Evolutionary conservation across 1,140 invertebrate genomes (phyloP).

Genomic region (Macrosteles quadrilineatus): DNA sequence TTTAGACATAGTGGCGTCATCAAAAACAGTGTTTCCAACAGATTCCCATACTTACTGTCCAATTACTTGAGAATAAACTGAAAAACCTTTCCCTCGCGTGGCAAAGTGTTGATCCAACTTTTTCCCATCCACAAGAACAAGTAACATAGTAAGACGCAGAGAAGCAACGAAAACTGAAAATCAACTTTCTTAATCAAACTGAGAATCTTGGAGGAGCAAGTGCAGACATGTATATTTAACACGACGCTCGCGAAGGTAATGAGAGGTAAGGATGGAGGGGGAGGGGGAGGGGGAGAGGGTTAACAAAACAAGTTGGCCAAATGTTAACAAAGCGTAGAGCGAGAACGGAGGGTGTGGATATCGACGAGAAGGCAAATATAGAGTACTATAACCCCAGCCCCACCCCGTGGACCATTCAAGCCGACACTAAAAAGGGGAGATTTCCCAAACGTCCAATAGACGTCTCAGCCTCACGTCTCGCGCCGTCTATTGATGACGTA

Average conservation of each 20-base stretch:
- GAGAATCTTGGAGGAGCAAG: neutral
- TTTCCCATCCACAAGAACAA: no score
- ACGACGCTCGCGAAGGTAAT: neutral
- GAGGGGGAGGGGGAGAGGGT: conserved; percentile 2
- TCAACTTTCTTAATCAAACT: neutral
- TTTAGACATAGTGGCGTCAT: no score
- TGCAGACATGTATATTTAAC: conserved; percentile 11
- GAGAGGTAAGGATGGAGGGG: neutral
- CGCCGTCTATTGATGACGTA: neutral
- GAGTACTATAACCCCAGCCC: conserved; percentile 6
- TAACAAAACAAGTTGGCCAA: conserved; percentile 19
- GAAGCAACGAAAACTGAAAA: neutral
- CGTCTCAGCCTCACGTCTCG: neutral
- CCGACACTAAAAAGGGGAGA: conserved; percentile 26
- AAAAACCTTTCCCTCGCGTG: no score
- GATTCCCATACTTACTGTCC: no score
- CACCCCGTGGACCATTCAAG: conserved; percentile 1
- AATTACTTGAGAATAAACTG: no score
- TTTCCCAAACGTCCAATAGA: conserved; percentile 18
- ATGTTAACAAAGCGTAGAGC: conserved; percentile 20
- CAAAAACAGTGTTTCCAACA: no score
- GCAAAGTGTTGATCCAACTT: no score
- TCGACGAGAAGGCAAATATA: conserved; percentile 22
- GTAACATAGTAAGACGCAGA: no score
- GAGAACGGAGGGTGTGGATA: neutral